Percentiles rank a stretch among this genome's conserved stretches.
Evolutionary conservation across 1,140 invertebrate species (phyloP).

Genomic region (Leguminivora glycinivorella): DNA sequence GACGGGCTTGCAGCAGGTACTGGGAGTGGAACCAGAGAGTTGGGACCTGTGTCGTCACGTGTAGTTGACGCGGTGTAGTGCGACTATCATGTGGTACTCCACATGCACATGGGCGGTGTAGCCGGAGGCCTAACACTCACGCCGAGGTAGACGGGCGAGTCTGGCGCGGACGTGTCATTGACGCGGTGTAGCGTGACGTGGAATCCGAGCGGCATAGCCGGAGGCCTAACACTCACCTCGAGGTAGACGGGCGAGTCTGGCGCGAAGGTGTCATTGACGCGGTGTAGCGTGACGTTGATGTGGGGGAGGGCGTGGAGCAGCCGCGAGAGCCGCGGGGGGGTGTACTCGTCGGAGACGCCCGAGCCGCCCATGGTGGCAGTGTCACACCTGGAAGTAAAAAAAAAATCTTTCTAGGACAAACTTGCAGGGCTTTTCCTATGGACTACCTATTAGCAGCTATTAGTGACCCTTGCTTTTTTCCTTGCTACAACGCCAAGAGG

Average conservation of each 20-base stretch:
- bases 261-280: conserved; percentile 94
- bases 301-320: conserved; percentile 92
- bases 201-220: conserved; percentile 49
- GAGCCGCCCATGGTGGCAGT: conserved; percentile 65
- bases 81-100: too few species aligned
- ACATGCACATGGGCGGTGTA: too few species aligned
- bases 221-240: conserved; percentile 83
- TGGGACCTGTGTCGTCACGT: too few species aligned
- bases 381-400: conserved; percentile 47
- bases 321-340: conserved; percentile 88
- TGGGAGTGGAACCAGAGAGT: too few species aligned
- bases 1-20: too few species aligned
- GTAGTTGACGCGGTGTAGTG: too few species aligned
- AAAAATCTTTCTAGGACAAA: not conserved
- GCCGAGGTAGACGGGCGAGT: conserved; percentile 93
- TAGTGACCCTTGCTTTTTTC: too few species aligned
- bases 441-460: too few species aligned
- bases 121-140: conserved; percentile 79
- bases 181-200: conserved; percentile 93
- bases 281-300: conserved; percentile 92
- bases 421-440: too few species aligned
- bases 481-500: too few species aligned
- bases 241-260: conserved; percentile 92
- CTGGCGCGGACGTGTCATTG: conserved; percentile 94
- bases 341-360: conserved; percentile 83